phyloP scores from a whole-genome alignment of 2,113 vertebrate species.

The Monopterus albus region DNA sequence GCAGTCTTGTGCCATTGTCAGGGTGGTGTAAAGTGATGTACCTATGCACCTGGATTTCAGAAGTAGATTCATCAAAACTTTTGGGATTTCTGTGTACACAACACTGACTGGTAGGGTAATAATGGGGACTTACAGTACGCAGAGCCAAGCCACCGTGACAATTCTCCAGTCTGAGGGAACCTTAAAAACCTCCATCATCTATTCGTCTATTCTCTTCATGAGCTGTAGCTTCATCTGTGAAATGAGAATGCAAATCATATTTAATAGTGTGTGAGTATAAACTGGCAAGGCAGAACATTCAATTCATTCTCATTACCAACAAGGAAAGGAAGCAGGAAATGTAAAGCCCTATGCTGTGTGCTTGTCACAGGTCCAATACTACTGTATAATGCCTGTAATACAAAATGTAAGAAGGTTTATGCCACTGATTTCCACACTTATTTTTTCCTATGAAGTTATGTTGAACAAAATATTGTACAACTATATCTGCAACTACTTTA shows the following conservation, averaged over 20 bases:
- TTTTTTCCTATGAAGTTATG: slow-evolving; percentile 33
- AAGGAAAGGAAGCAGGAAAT: slow-evolving; percentile 44
- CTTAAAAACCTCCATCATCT: slow-evolving; percentile 50
- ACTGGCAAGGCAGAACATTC: slow-evolving; percentile 74
- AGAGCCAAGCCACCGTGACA: slow-evolving; percentile 66
- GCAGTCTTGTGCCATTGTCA: background rate
- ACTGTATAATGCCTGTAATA: slow-evolving; percentile 44
- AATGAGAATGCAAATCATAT: slow-evolving; percentile 80
- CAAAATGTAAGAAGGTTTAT: slow-evolving; percentile 48
- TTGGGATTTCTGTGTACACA: slow-evolving; percentile 30
- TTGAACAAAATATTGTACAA: slow-evolving; percentile 22
- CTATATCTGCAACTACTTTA: slow-evolving; percentile 32
- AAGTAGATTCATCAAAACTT: slow-evolving; percentile 25
- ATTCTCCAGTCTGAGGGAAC: slow-evolving; percentile 58
- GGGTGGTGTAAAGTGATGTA: slow-evolving; percentile 13
- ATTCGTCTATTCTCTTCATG: slow-evolving; percentile 59
- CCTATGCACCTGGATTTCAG: slow-evolving; percentile 29
- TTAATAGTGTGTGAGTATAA: slow-evolving; percentile 65
- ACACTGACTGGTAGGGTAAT: slow-evolving; percentile 23
- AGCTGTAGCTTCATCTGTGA: slow-evolving; percentile 71
- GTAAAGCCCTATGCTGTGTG: slow-evolving; percentile 30
- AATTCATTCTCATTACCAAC: slow-evolving; percentile 69
- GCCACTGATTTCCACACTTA: slow-evolving; percentile 34
- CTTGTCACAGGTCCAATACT: slow-evolving; percentile 45
- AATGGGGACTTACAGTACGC: slow-evolving; percentile 57